A percentile compares a stretch with the other conserved stretches of the same genome.
Evolutionary conservation across 2,113 vertebrate species (phyloP).

Genomic region (Nothocercus julius): DNA sequence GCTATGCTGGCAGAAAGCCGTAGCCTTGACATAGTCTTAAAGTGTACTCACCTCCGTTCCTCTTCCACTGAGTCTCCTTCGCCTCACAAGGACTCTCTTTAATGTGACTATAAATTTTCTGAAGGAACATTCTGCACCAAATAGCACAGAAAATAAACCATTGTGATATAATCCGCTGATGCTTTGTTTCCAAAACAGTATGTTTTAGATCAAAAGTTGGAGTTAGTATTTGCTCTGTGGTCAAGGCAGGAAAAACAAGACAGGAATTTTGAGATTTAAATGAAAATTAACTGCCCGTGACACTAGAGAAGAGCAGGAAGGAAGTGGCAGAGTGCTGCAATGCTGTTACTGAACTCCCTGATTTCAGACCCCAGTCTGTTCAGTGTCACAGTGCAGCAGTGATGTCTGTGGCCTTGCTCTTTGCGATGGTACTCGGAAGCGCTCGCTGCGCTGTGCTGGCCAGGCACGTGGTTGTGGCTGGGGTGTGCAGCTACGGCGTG

Average conservation of each 20-base stretch:
- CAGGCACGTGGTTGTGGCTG: not conserved
- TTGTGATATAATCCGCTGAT: not conserved
- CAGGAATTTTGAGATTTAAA: not conserved
- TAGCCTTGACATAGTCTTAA: constrained; percentile 7
- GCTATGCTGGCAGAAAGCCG: not conserved
- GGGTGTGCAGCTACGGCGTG: not conserved
- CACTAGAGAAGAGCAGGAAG: not conserved
- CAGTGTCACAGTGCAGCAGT: not conserved
- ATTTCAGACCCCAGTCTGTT: not conserved
- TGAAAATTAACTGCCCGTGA: not conserved
- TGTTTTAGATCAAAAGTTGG: not conserved
- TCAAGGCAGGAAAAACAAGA: not conserved
- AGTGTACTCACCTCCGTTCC: not conserved
- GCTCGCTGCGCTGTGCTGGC: not conserved
- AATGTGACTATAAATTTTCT: constrained; percentile 52
- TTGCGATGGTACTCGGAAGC: not conserved
- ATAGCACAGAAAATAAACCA: constrained; percentile 29
- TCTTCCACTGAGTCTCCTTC: not conserved
- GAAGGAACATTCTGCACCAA: constrained; percentile 19
- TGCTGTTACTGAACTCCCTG: not conserved
- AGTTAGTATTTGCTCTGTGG: not conserved
- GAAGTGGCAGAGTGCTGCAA: not conserved
- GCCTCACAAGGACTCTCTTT: constrained; percentile 32
- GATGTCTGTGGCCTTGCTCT: not conserved
- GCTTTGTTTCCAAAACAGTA: not conserved